A percentile compares a stretch with the other conserved stretches of the same genome.
Conservation (phyloP, 2,797 vertebrate genomes). For the Clarias laeviceps region DNA sequence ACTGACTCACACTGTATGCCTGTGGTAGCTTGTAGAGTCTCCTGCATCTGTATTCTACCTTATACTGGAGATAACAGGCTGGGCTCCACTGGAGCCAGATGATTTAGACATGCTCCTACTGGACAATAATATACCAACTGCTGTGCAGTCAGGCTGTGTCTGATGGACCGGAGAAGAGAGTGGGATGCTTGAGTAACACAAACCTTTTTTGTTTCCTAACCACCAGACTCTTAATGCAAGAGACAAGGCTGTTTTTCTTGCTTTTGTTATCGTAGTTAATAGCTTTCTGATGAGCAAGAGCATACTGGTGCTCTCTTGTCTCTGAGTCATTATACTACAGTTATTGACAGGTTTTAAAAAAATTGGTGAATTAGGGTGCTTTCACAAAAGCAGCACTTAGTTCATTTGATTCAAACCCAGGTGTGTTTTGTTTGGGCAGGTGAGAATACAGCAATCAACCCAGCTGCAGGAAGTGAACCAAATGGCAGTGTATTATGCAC, state of each 20-base stretch:
- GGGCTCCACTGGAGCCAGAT: slow-evolving; percentile 55
- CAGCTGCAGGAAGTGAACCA: background rate
- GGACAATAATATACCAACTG: slow-evolving; percentile 59
- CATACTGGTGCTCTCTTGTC: background rate
- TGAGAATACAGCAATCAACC: background rate
- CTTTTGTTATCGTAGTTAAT: background rate
- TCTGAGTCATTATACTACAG: background rate
- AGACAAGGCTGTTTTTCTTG: background rate
- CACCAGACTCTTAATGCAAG: slow-evolving; percentile 8
- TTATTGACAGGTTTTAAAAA: background rate
- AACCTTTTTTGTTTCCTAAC: slow-evolving; percentile 37
- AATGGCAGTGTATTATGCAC: background rate
- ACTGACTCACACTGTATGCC: slow-evolving; percentile 30
- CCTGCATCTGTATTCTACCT: slow-evolving; percentile 61
- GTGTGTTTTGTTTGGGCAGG: background rate
- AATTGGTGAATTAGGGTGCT: background rate
- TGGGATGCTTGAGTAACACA: slow-evolving; percentile 32
- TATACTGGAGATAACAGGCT: slow-evolving; percentile 65
- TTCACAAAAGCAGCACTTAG: background rate
- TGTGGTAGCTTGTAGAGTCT: slow-evolving; percentile 46
- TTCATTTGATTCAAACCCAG: background rate
- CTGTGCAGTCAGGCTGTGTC: slow-evolving; percentile 55
- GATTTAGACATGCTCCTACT: slow-evolving; percentile 65
- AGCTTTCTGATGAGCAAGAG: background rate
- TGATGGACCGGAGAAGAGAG: slow-evolving; percentile 42